These are phyloP conservation scores for Baryphthengus martii DNA, from an alignment of 2,113 vertebrate genomes.

Conservation along the genomic window DNA sequence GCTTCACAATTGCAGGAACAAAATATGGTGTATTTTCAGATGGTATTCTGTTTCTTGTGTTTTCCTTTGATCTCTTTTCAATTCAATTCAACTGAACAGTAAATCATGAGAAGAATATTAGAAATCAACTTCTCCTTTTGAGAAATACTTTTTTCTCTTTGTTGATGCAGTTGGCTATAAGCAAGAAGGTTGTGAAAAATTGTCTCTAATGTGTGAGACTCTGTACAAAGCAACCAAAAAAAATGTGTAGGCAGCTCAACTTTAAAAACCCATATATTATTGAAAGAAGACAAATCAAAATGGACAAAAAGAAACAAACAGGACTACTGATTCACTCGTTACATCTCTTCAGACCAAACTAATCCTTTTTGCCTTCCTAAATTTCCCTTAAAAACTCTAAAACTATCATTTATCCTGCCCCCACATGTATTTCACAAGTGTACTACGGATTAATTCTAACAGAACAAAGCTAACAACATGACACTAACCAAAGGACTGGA, in stretches of 20 bases:
- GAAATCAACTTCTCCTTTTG: neutral
- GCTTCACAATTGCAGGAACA: neutral
- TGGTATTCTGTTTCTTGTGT: neutral
- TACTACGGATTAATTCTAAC: neutral
- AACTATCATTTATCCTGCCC: neutral
- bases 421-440: neutral
- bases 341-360: neutral
- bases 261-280: neutral
- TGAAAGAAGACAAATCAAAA: neutral
- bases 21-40: neutral
- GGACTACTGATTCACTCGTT: neutral
- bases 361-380: neutral
- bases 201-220: neutral
- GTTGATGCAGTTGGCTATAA: neutral
- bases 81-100: neutral
- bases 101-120: neutral
- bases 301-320: neutral
- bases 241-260: neutral
- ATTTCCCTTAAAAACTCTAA: neutral
- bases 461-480: neutral
- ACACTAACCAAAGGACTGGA: neutral
- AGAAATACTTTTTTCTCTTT: neutral
- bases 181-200: neutral
- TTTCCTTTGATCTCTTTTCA: constrained; percentile 12
- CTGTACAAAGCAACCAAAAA: neutral